A percentile compares a stretch with the other conserved stretches of the same genome.
phyloP scores from a whole-genome alignment of 2,797 vertebrate species.

The Zenarchopterus dispar region DNA sequence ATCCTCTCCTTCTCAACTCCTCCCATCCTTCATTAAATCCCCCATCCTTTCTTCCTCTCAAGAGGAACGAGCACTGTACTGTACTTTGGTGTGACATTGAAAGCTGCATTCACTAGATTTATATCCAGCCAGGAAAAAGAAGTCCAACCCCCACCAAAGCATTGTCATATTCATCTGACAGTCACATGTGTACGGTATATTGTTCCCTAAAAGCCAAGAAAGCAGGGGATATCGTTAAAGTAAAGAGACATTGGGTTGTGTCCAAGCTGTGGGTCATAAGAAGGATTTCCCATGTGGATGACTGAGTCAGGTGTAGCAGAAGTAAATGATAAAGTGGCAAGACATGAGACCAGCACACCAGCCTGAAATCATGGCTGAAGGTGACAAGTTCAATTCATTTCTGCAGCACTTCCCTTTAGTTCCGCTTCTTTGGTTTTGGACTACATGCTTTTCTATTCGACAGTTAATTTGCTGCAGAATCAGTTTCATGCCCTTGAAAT shows the following conservation, averaged over 20 bases:
- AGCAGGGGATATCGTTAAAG: slow-evolving; percentile 1
- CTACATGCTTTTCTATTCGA: slow-evolving; percentile 11
- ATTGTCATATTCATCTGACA: no score
- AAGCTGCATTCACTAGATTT: slow-evolving; percentile 76
- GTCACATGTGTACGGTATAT: slow-evolving; percentile 3
- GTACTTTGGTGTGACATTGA: slow-evolving; percentile 77
- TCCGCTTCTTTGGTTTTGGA: slow-evolving; percentile 31
- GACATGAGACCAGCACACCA: slow-evolving; percentile 49
- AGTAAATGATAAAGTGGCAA: slow-evolving; percentile 56
- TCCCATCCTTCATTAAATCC: slow-evolving; percentile 45
- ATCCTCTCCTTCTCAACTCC: slow-evolving; percentile 41
- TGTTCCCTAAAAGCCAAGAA: background rate
- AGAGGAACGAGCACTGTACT: slow-evolving; percentile 65
- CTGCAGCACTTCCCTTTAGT: slow-evolving; percentile 21
- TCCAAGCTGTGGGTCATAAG: slow-evolving; percentile 45
- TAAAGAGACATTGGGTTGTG: slow-evolving; percentile 3
- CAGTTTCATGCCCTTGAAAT: slow-evolving; percentile 13
- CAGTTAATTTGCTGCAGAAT: slow-evolving; percentile 24
- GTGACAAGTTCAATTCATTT: slow-evolving; percentile 50
- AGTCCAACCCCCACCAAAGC: slow-evolving; percentile 29
- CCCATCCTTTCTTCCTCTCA: slow-evolving; percentile 51
- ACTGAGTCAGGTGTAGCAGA: slow-evolving; percentile 53
- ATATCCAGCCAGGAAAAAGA: slow-evolving; percentile 57
- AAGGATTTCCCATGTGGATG: slow-evolving; percentile 36
- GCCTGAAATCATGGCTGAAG: slow-evolving; percentile 48